Evolutionary conservation across 2,888 invertebrate genomes (phyloP).

Genomic region (Galeopsomyia nigrocyanea): DNA sequence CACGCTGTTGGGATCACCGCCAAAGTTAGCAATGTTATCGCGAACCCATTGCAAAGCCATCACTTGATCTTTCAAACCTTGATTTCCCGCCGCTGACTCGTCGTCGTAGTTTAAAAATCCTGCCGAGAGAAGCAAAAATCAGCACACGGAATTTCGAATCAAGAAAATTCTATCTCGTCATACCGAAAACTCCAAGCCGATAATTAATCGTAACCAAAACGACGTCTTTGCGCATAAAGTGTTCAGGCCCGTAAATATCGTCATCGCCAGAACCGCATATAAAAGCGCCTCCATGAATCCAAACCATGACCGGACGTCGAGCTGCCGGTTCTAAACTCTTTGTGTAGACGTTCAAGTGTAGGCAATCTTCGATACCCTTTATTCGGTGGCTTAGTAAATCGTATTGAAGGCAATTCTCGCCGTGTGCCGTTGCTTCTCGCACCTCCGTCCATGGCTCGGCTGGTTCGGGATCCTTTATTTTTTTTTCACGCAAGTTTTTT

Average conservation of each 20-base stretch:
- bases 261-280: slow-evolving; percentile 53
- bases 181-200: slow-evolving; percentile 54
- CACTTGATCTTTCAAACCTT: slow-evolving; percentile 57
- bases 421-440: slow-evolving; percentile 58
- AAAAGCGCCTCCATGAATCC: slow-evolving; percentile 57
- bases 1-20: slow-evolving; percentile 57
- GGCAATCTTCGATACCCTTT: slow-evolving; percentile 52
- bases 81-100: slow-evolving; percentile 55
- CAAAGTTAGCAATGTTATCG: slow-evolving; percentile 57
- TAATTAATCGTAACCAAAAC: slow-evolving; percentile 63
- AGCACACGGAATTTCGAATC: neutral
- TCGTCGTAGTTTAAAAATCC: slow-evolving; percentile 51
- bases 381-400: slow-evolving; percentile 1
- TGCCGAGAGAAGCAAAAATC: slow-evolving; percentile 39
- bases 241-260: slow-evolving; percentile 57
- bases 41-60: slow-evolving; percentile 56
- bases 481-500: too few species aligned
- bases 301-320: slow-evolving; percentile 53
- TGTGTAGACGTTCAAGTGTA: slow-evolving; percentile 56
- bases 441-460: slow-evolving; percentile 50
- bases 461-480: slow-evolving; percentile 51
- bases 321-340: slow-evolving; percentile 13
- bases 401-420: slow-evolving; percentile 31
- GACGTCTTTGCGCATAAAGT: slow-evolving; percentile 57
- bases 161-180: too few species aligned